These are phyloP conservation scores for Morelia viridis DNA, from an alignment of 2,797 vertebrate species.

Conservation along the genomic window DNA sequence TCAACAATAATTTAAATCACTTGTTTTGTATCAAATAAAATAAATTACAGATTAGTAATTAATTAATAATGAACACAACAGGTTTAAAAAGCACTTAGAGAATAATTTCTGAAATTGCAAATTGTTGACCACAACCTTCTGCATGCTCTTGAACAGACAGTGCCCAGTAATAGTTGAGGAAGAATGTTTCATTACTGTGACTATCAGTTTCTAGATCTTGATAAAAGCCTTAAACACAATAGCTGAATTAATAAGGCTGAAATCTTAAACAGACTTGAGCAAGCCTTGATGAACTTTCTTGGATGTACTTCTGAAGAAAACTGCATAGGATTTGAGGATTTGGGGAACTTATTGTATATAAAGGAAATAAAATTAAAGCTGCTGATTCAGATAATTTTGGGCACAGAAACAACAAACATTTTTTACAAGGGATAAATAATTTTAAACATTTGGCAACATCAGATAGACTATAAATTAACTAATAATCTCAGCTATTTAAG, in stretches of 20 bases:
- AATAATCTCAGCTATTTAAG: neutral
- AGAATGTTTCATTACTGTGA: constrained; percentile 48
- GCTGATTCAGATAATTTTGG: neutral
- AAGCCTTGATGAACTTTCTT: neutral
- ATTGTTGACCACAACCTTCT: neutral
- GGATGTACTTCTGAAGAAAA: neutral
- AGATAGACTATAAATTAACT: neutral
- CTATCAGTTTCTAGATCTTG: constrained; percentile 19
- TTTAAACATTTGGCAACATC: constrained; percentile 1
- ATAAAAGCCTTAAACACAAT: constrained; percentile 55
- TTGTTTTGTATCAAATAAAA: neutral
- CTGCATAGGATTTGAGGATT: neutral
- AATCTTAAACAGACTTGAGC: no score
- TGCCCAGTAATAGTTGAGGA: neutral
- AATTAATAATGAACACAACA: neutral
- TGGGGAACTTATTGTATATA: neutral
- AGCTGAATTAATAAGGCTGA: constrained; percentile 31
- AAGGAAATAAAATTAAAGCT: constrained; percentile 32
- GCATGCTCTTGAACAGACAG: constrained; percentile 15
- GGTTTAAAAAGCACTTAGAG: neutral
- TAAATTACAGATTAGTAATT: neutral
- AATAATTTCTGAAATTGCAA: neutral
- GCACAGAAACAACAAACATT: neutral
- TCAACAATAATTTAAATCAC: neutral
- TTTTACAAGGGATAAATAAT: neutral